Evolutionary conservation across 2,797 vertebrate genomes (phyloP), one percentile per base, ranked within the genome.

Genomic region (Chrysocyon brachyurus): DNA sequence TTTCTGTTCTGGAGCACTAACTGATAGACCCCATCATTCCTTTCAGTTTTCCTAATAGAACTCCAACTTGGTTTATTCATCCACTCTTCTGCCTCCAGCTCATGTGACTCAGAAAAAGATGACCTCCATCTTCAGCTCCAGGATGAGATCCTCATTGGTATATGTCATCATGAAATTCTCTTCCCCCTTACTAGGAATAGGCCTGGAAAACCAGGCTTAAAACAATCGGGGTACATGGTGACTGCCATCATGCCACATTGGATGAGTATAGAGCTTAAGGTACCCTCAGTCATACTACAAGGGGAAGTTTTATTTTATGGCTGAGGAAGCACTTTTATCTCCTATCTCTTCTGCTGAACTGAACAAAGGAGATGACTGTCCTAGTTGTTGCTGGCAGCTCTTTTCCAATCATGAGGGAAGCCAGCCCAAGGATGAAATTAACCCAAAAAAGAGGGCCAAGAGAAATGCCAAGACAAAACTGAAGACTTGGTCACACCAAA

Each of bases 261-360:
- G 21, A 87, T 40, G 46, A 57, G 36, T 21, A 72, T 17, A 59
- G n/a, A 78, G 22, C 21, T 78, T 28, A 87, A 17, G 33, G 31
- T 78, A 40, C 61, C 28, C 40, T 33, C n/a, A 64, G 56, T 15
- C 40, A 70, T 14, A 26, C 24, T 28, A 10, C 4, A 75, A 12
- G 57, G n/a, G 79, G 11, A 72, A 78, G 33, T 70, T 90, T 61
- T 46, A 83, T 33, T 79, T 36, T 14, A 40, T 21, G 8, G 24
- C 22, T 63, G 72, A 91, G 40, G 46, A 85, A 77, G 31, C 10
- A 64, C 26, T 94, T 96, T 92, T 31, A 26, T 87, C 70, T 93
- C 59, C 19, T n/a, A 24, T 84, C 12, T 93, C n/a, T 56, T 57
- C 59, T 70, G 54, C 6, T 79, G 19, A 78, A 59, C 31, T 36